Base-by-base conservation (phyloP, 2,797 vertebrate genomes). In the Glyptemys insculpta region DNA sequence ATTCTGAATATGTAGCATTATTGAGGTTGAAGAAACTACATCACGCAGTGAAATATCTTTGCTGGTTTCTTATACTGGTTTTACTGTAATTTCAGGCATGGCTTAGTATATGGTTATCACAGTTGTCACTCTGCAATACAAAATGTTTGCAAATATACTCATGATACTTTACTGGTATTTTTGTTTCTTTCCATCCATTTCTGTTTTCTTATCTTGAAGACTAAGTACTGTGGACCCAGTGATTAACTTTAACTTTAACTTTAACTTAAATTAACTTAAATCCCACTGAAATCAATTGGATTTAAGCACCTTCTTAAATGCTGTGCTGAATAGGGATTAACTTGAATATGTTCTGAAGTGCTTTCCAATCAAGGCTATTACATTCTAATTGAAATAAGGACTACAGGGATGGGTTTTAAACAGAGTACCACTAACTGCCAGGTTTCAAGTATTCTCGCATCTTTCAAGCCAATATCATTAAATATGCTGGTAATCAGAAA, bases 201-300 rank as follows among this genome's bases (percentile, higher is more conserved):
- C 83, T 65, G 10, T 85, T 47, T 72, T 56, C 52, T 14, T 0
- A 5, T 37, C 52, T 68, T 79, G 52, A 92, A 56, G 83, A 41
- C 11, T 23, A 41, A 72, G n/a, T 72, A 19, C 68, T 41, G 18
- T 9, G 3, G 0, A 1, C 0, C 78, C 29, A 37, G 57, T 44
- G 5, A 3, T 89, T 91, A 27, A 74, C 87, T 93, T 52, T 83
- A 89, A 88, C n/a, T n/a, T n/a, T n/a, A n/a, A n/a, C n/a, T n/a
- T n/a, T n/a, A n/a, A n/a, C n/a, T n/a, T n/a, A n/a, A n/a, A n/a
- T n/a, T n/a, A n/a, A n/a, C n/a, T 52, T 83, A 89, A 88, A 65
- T 2, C 0, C 3, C 74, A 81, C 54, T 54, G 50, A 79, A 86
- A 85, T 47, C 41, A 81, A 11, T 6, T 7, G 19, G 18, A 12